Evolutionary conservation across 2,888 invertebrate species (phyloP), one percentile per base, ranked within the genome.

Genomic region (Chalcosyrphus nemorum): DNA sequence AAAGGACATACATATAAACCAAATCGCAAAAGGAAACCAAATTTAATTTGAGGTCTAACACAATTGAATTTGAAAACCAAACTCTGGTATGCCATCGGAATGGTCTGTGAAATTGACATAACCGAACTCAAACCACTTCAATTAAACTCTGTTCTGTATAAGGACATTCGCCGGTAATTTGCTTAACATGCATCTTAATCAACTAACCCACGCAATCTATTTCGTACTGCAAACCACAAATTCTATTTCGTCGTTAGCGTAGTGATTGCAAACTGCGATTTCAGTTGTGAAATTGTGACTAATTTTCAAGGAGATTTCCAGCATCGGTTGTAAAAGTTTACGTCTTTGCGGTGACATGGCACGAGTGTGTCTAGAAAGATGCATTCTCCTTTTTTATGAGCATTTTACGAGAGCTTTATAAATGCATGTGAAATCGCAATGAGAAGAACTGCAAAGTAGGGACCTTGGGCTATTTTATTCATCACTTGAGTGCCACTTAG

Each of bases 391-490:
- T 38, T 13, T 24, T 57, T 54, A 38, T 27, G 24, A 27, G 2
- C 9, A 24, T 41, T 52, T 66, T 52, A 66, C 17, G 52, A 54
- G 24, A 0, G n/a, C 32, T 54, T 66, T 27, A 41, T 52, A 66
- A 66, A 41, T 52, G 35, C 41, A 66, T 54, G 19, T 17, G 24
- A 29, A 38, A 15, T 13, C 38, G 50, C 35, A 65, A 63, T 3
- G 7, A 19, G 21, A 29, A 45, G n/a, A n/a, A n/a, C n/a, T n/a
- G n/a, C n/a, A n/a, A n/a, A n/a, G n/a, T n/a, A n/a, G n/a, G n/a
- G 38, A 52, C 24, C 15, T 41, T 24, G 35, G 35, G 52, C 9
- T 24, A n/a, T 38, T 52, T 41, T 41, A 17, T 15, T 45, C 38
- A 24, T 38, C 11, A 9, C 5, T 52, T 66, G 38, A 54, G 66